These are phyloP conservation scores for Pseudochirops cupreus DNA, from an alignment of 2,797 vertebrate genomes.

Conservation along the genomic window DNA sequence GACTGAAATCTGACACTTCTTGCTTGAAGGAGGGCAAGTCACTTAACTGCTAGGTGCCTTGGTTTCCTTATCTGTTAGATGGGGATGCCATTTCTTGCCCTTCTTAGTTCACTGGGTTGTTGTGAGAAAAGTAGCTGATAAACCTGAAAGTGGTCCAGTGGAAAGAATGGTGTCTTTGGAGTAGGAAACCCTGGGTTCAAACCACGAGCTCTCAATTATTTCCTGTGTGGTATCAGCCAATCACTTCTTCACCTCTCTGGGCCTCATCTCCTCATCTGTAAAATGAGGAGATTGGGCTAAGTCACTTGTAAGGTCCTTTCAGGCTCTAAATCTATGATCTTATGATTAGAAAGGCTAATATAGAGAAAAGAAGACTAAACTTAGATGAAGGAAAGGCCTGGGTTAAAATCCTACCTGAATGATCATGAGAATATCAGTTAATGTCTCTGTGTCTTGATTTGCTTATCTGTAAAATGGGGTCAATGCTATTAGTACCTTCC, in stretches of 20 bases:
- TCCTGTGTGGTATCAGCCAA: background rate
- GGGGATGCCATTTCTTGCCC: background rate
- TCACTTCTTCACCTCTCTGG: background rate
- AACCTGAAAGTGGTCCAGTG: background rate
- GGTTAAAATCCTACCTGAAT: background rate
- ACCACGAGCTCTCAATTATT: background rate
- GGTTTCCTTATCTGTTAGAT: background rate
- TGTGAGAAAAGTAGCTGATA: background rate
- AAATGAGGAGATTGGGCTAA: background rate
- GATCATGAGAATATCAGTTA: background rate
- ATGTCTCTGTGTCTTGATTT: background rate
- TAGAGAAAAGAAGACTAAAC: background rate
- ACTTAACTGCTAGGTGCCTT: background rate
- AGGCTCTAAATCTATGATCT: background rate
- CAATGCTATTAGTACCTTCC: background rate
- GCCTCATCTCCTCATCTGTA: background rate
- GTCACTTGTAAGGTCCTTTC: background rate
- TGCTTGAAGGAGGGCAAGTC: background rate
- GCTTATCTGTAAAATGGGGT: background rate
- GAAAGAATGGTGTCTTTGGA: background rate
- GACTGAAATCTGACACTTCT: background rate
- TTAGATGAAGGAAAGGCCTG: background rate
- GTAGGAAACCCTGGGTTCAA: background rate
- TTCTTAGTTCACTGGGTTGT: background rate
- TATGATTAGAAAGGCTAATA: background rate